phyloP scores from a whole-genome alignment of 2,797 vertebrate genomes.

The Harpagifer antarcticus region DNA sequence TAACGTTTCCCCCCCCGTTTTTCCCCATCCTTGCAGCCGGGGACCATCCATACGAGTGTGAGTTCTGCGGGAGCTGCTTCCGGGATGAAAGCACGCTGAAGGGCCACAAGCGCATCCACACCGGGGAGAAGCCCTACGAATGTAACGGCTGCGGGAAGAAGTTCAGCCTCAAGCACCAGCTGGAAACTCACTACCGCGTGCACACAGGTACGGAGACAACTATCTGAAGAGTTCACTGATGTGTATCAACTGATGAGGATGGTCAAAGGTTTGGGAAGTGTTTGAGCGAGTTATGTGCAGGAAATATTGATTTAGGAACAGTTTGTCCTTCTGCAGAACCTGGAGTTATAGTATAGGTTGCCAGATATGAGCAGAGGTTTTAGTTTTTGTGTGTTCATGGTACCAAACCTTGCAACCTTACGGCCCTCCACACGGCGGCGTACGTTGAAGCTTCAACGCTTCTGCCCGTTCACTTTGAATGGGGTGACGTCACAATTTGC shows the following conservation, averaged over 20 bases:
- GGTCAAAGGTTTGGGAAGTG: background rate
- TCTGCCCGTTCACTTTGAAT: too few relatives aligned
- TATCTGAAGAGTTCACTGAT: background rate
- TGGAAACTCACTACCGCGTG: constrained; percentile 98
- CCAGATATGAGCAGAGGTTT: constrained; percentile 7
- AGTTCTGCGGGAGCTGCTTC: constrained; percentile 99
- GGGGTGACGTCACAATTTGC: too few relatives aligned
- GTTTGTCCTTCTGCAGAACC: background rate
- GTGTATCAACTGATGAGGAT: background rate
- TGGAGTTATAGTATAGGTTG: background rate
- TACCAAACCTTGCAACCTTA: constrained; percentile 9
- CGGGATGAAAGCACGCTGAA: constrained; percentile 97
- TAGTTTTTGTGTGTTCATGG: background rate
- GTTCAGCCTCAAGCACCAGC: constrained; percentile 99
- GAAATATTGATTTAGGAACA: constrained; percentile 5
- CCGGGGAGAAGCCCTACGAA: constrained; percentile 97
- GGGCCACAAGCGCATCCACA: constrained; percentile 99
- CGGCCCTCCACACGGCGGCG: too few relatives aligned
- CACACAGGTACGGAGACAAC: constrained; percentile 89
- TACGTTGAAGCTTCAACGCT: too few relatives aligned
- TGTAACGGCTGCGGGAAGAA: constrained; percentile 99
- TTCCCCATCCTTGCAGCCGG: constrained; percentile 78
- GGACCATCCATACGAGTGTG: constrained; percentile 96
- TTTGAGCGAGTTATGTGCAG: background rate
- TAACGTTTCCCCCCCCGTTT: constrained; percentile 4